phyloP scores from a whole-genome alignment of 2,888 invertebrate genomes.

The Sepiola atlantica region DNA sequence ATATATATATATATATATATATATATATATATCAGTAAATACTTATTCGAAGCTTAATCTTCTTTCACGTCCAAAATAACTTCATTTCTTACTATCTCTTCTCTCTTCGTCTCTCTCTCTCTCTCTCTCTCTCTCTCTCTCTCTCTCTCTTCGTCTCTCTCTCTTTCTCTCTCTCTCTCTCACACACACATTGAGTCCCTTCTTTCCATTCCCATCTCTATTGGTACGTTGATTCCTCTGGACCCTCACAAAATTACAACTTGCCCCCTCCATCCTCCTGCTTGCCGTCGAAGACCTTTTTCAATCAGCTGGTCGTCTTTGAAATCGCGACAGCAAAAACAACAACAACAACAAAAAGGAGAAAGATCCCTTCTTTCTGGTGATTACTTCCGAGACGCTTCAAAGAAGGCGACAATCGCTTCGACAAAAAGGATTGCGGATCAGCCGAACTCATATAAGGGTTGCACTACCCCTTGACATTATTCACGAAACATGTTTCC shows the following conservation, averaged over 20 bases:
- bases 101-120: not conserved
- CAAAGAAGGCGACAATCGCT: not conserved
- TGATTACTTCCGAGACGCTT: not conserved
- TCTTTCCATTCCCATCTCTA: not conserved
- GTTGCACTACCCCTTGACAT: not conserved
- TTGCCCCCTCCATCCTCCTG: no score
- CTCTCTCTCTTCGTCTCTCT: not conserved
- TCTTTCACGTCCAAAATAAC: no score
- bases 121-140: not conserved
- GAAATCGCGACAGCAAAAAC: not conserved
- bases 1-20: constrained; percentile 2
- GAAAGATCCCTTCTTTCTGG: not conserved
- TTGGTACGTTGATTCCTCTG: not conserved
- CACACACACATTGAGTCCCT: no score
- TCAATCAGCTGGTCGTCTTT: not conserved
- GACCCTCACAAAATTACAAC: not conserved
- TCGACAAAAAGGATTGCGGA: not conserved
- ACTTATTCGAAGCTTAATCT: not conserved
- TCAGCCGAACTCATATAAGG: not conserved
- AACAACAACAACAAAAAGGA: no score
- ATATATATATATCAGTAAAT: not conserved
- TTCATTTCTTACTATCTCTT: not conserved
- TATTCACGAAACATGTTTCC: not conserved
- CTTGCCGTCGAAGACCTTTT: not conserved
- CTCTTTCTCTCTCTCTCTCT: not conserved